phyloP scores from a whole-genome alignment of 2,797 vertebrate species.

The Halcyon chelicuti region DNA sequence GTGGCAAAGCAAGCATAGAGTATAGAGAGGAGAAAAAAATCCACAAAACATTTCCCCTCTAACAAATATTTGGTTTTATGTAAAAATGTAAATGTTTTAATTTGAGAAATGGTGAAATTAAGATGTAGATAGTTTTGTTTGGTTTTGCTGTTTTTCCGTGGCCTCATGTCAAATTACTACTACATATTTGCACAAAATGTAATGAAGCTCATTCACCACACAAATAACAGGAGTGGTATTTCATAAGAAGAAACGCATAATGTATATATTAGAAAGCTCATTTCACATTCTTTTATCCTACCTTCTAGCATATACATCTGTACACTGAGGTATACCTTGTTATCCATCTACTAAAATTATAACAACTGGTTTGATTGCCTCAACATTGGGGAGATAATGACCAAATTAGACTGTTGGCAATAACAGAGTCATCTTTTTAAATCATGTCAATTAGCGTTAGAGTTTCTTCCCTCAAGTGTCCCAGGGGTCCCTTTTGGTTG shows the following conservation, averaged over 20 bases:
- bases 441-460: conserved; percentile 78
- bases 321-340: conserved; percentile 16
- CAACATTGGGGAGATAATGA: conserved; percentile 69
- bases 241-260: conserved; percentile 39
- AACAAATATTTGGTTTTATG: background rate
- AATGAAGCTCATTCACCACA: conserved; percentile 6
- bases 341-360: conserved; percentile 52
- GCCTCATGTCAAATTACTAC: background rate
- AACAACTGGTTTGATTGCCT: conserved; percentile 64
- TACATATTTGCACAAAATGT: background rate
- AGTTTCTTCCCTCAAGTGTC: conserved; percentile 71
- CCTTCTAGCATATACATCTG: background rate
- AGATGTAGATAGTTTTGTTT: background rate
- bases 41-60: background rate
- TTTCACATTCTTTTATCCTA: conserved; percentile 23
- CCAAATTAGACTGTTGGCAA: conserved; percentile 75
- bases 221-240: conserved; percentile 10
- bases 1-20: background rate
- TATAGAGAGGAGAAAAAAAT: background rate
- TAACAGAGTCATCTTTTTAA: conserved; percentile 74
- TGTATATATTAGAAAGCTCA: conserved; percentile 46
- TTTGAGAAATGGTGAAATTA: background rate
- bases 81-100: background rate
- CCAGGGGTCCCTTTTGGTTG: conserved; percentile 60
- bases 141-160: background rate